A percentile compares a stretch with the other conserved stretches of the same genome.
Conservation (phyloP, 2,888 invertebrate genomes). For the Helobdella robusta region DNA sequence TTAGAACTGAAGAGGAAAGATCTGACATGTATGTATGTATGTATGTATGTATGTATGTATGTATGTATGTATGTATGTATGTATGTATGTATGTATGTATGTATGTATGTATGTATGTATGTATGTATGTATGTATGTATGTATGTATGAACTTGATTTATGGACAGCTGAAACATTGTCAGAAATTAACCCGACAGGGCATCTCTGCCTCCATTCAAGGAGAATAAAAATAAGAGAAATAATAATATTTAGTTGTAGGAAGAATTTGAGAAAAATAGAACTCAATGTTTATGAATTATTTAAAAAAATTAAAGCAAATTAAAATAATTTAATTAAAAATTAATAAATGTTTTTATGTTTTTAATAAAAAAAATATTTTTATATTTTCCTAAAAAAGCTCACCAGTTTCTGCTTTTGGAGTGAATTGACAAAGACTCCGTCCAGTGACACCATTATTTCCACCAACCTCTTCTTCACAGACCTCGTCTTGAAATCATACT, state of each 20-base stretch:
- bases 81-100: background rate
- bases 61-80: slow-evolving; percentile 21
- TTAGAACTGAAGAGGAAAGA: too few species aligned
- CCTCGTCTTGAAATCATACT: slow-evolving; percentile 22
- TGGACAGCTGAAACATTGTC: too few species aligned
- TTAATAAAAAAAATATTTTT: background rate
- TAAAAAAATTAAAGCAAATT: background rate
- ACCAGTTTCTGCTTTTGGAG: slow-evolving; percentile 12
- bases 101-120: background rate
- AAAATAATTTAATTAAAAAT: background rate
- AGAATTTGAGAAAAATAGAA: background rate
- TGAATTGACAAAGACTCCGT: slow-evolving; percentile 7
- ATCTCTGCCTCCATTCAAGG: too few species aligned
- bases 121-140: background rate
- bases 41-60: slow-evolving; percentile 26
- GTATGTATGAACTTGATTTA: background rate
- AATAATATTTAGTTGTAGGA: too few species aligned
- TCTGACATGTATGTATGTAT: slow-evolving; percentile 18
- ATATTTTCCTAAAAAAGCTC: background rate
- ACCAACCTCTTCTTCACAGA: slow-evolving; percentile 20
- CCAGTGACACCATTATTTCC: background rate
- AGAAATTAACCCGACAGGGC: too few species aligned
- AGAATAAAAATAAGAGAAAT: too few species aligned
- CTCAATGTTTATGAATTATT: background rate
- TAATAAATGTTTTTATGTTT: too few species aligned